Percentiles rank a stretch among this genome's conserved stretches.
Conservation (phyloP, 1,140 invertebrate species). For the Listronotus bonariensis region DNA sequence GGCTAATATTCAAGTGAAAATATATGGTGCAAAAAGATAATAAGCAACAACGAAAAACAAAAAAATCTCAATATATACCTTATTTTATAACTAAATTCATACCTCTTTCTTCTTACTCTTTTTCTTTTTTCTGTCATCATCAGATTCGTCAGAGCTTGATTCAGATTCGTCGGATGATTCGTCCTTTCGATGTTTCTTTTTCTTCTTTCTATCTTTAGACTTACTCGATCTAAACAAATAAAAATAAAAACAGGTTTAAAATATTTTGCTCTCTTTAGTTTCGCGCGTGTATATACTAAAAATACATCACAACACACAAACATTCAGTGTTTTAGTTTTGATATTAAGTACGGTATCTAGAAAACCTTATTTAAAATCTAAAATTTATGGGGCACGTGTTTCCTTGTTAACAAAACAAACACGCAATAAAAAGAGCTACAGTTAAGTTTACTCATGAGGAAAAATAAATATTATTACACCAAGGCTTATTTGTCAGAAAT, state of each 20-base stretch:
- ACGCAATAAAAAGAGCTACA: too few species aligned
- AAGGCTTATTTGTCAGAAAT: too few species aligned
- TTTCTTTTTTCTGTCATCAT: slow-evolving; percentile 48
- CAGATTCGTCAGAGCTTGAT: slow-evolving; percentile 45
- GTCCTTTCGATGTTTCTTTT: slow-evolving; percentile 44
- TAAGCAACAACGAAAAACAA: too few species aligned
- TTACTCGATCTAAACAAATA: slow-evolving; percentile 45
- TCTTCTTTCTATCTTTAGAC: slow-evolving; percentile 52
- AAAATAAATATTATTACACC: too few species aligned
- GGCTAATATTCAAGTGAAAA: too few species aligned
- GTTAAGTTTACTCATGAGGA: too few species aligned
- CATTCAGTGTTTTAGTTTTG: slow-evolving; percentile 30
- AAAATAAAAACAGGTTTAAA: neutral
- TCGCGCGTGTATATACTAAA: slow-evolving; percentile 18
- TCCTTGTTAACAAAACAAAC: too few species aligned
- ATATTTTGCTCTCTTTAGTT: neutral
- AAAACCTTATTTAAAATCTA: too few species aligned
- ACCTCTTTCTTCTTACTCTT: slow-evolving; percentile 53
- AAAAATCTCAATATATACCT: too few species aligned
- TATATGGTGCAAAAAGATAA: too few species aligned
- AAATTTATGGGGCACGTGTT: too few species aligned
- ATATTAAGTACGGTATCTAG: too few species aligned
- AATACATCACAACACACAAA: slow-evolving; percentile 28
- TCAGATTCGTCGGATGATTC: slow-evolving; percentile 39
- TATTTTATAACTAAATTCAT: neutral